A percentile compares a stretch with the other conserved stretches of the same genome.
phyloP scores from a whole-genome alignment of 2,888 invertebrate species.

The Copidosoma aretas region DNA sequence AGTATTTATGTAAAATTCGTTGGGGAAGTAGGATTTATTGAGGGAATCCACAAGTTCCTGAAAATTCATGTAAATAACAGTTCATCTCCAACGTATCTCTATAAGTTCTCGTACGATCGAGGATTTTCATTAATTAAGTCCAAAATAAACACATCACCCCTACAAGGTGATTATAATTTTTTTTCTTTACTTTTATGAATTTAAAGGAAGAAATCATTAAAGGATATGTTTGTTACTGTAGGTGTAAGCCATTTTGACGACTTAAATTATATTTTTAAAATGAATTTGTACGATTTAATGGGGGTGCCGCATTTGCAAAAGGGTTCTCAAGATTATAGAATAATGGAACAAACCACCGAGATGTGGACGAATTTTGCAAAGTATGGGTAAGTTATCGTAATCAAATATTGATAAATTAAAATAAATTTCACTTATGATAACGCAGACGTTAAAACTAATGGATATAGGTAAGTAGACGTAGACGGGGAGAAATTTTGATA shows the following conservation, averaged over 20 bases:
- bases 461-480: no score
- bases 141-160: not conserved
- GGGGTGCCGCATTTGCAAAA: constrained; percentile 3
- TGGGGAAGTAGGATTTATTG: constrained; percentile 65
- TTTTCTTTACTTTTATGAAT: no score
- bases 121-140: not conserved
- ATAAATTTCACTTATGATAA: not conserved
- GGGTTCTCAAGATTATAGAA: constrained; percentile 35
- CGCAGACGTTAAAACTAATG: not conserved
- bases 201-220: no score
- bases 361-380: constrained; percentile 59
- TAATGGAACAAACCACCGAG: constrained; percentile 51
- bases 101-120: constrained; percentile 65
- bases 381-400: constrained; percentile 49
- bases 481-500: no score
- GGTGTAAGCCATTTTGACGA: constrained; percentile 51
- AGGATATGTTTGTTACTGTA: not conserved
- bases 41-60: constrained; percentile 62
- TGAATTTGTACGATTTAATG: not conserved
- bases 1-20: constrained; percentile 64
- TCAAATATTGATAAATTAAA: not conserved
- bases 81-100: constrained; percentile 65
- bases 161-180: no score
- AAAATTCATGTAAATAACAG: constrained; percentile 60
- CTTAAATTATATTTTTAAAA: constrained; percentile 48